Base-by-base conservation (phyloP, 1,140 invertebrate genomes). In the Choristoneura fumiferana region DNA sequence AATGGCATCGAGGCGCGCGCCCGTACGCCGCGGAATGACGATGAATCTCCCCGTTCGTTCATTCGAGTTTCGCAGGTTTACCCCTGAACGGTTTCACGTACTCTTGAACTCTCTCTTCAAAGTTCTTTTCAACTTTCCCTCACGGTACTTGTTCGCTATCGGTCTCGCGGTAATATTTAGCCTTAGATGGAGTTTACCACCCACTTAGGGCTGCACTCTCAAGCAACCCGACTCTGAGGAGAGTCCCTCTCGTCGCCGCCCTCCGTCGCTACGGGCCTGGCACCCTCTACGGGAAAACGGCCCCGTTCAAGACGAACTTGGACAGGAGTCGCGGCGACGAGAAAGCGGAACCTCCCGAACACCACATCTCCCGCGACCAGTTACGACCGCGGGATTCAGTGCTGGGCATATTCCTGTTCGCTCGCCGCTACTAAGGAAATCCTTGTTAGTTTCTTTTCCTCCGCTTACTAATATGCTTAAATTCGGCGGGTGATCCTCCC, bases 361-460 rank as follows among this genome's bases (percentile, higher is more conserved):
- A 91, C 93, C 90, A 94, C 94, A 94, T 90, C 90, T 93, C 93
- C 89, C 87, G 74, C 73, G 78, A 73, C 4, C 71, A 69, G 85
- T 72, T 70, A 79, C 69, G 71, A 81, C 81, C 80, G 79, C 71
- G 76, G 78, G 84, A 82, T 79, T 84, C 77, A 78, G 78, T 90
- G 92, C 90, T 95, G 94, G 91, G 92, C 94, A 89, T 89, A 93
- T n/a, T n/a, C n/a, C n/a, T n/a, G n/a, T n/a, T n/a, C n/a, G n/a
- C n/a, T n/a, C n/a, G n/a, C n/a, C n/a, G n/a, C n/a, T n/a, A n/a
- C n/a, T n/a, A n/a, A n/a, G n/a, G 93, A 92, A 95, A 96, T 95
- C 94, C 93, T 93, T 71, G 93, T 96, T 95, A 94, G 93, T 96
- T 96, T 96, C 93, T 95, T 96, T 96, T 96, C 94, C 95, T 95